phyloP scores from a whole-genome alignment of 30 jellyfish, hydroid and myxozoan genomes.

The Morbakka virulenta region DNA sequence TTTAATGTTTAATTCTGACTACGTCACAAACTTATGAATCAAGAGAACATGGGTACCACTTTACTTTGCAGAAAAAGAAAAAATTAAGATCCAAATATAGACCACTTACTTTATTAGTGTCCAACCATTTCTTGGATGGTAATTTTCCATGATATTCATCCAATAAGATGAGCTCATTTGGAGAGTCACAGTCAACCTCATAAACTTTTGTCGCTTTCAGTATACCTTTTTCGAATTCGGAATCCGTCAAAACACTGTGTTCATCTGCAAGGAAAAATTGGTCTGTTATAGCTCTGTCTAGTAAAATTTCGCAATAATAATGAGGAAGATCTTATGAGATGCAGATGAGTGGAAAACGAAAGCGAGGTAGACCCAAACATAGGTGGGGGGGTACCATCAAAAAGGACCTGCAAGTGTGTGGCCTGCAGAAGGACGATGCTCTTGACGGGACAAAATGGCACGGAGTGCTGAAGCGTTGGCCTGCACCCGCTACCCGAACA shows the following conservation, averaged over 20 bases:
- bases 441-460: not conserved
- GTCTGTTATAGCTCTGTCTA: not conserved
- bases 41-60: no score
- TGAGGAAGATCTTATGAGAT: not conserved
- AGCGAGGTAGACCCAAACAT: no score
- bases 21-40: no score
- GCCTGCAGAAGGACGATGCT: no score
- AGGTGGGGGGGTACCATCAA: no score
- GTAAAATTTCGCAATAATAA: not conserved
- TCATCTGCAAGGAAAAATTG: constrained; percentile 14
- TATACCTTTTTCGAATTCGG: constrained; percentile 78
- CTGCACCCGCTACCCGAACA: no score
- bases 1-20: no score
- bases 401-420: no score
- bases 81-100: not conserved
- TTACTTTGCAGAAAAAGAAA: not conserved
- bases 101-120: constrained; percentile 58
- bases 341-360: no score
- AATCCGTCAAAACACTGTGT: constrained; percentile 73
- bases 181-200: constrained; percentile 70
- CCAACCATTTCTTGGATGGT: constrained; percentile 96
- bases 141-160: constrained; percentile 78
- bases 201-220: constrained; percentile 70
- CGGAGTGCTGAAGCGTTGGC: no score
- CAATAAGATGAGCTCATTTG: constrained; percentile 51